Percentiles rank a stretch among this genome's conserved stretches.
Evolutionary conservation across 2,113 vertebrate genomes (phyloP).

Genomic region (Aythya baeri): DNA sequence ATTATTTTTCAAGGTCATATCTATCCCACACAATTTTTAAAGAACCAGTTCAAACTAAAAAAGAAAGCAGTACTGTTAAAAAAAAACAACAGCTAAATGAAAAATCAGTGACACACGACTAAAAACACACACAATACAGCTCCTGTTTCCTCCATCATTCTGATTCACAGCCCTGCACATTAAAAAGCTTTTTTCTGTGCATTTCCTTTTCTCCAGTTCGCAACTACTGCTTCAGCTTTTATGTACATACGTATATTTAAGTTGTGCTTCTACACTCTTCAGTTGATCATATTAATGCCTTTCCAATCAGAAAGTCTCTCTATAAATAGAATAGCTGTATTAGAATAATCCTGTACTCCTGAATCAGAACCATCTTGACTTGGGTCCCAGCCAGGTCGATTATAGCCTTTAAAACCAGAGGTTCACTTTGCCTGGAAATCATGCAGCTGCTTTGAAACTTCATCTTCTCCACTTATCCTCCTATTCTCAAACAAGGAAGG

Average conservation of each 20-base stretch:
- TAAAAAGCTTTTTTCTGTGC: not conserved
- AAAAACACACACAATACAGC: not conserved
- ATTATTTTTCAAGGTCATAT: constrained; percentile 80
- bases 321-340: not conserved
- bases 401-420: not conserved
- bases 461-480: not conserved
- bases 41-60: not conserved
- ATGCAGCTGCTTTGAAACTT: fast-evolving
- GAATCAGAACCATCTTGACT: not conserved
- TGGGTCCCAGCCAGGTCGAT: fast-evolving
- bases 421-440: not conserved
- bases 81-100: not conserved
- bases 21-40: not conserved
- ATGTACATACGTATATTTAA: not conserved
- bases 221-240: not conserved
- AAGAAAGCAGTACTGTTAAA: not conserved
- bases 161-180: not conserved
- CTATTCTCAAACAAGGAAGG: not conserved
- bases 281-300: not conserved
- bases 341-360: not conserved
- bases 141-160: not conserved
- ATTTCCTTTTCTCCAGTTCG: not conserved
- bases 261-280: not conserved
- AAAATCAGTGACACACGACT: not conserved
- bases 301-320: not conserved